Percentiles rank a stretch among this genome's conserved stretches.
Evolutionary conservation across 2,888 invertebrate species (phyloP).

Genomic region (Heliothis peltigera): DNA sequence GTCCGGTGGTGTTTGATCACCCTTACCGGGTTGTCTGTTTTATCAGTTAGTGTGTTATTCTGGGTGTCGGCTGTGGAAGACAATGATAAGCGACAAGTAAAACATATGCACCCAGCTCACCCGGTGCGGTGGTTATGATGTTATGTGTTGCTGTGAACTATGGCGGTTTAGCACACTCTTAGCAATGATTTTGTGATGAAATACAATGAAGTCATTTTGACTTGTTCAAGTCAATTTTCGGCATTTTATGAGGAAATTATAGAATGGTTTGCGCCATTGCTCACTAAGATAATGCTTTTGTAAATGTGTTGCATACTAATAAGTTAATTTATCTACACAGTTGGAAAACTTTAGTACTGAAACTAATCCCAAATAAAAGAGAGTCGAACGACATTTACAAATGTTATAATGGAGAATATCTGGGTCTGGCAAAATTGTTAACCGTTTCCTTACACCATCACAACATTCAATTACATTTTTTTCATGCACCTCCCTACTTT

Average conservation of each 20-base stretch:
- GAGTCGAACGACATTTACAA: constrained; percentile 25
- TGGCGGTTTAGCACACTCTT: constrained; percentile 49
- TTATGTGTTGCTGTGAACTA: constrained; percentile 56
- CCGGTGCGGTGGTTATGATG: constrained; percentile 76
- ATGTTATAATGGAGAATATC: constrained; percentile 29
- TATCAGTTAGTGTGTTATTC: constrained; percentile 87
- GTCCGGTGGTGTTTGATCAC: constrained; percentile 83
- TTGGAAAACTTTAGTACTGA: no score
- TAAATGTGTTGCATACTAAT: constrained; percentile 34
- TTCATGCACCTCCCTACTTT: not conserved
- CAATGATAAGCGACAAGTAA: constrained; percentile 86
- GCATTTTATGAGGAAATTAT: not conserved
- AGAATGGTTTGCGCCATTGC: constrained; percentile 48
- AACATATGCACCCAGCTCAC: constrained; percentile 83
- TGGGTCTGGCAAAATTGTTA: constrained; percentile 36
- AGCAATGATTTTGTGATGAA: constrained; percentile 14
- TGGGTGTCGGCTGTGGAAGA: constrained; percentile 86
- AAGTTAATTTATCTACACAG: not conserved
- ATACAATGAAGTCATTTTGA: not conserved
- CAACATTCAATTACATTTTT: not conserved
- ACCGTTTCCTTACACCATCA: not conserved
- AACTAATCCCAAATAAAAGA: not conserved
- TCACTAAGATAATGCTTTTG: constrained; percentile 42
- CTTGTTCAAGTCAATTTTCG: not conserved
- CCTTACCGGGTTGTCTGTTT: constrained; percentile 70